Base-by-base conservation (phyloP, 2,888 invertebrate genomes). In the Xylota segnis region DNA sequence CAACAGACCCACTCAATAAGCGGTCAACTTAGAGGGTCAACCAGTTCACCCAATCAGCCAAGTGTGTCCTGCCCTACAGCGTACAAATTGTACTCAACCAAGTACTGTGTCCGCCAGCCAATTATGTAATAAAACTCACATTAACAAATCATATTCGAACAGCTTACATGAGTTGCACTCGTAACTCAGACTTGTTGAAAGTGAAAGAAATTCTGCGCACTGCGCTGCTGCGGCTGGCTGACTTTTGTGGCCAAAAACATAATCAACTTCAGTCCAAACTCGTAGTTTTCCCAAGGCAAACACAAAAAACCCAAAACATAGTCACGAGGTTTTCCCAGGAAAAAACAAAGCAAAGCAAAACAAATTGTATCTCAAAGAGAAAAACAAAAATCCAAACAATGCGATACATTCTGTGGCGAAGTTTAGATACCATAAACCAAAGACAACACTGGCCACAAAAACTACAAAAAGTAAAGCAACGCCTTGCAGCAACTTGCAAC, bases 121-220 rank as follows among this genome's bases (percentile, higher is more conserved):
- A 84, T 84, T 76, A 76, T 81, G 81, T 63, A 84, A 84, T 84
- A 75, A 75, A 81, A 59, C 34, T 54, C 70, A 52, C 81, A 84
- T 84, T 71, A 76, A 84, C 84, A 81, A 84, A 81, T 81, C 84
- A 84, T 84, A 84, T 76, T 71, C 70, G 58, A 75, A 59, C 70
- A 43, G 75, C 70, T 72, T 58, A 81, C 84, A 84, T 59, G 66
- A 76, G 70, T 59, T 66, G 43, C 16, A 75, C 70, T 84, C 68
- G 72, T 83, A 83, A 56, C 72, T 61, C 27, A 27, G 75, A 29
- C 58, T 75, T 65, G 61, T 61, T 75, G 81, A 84, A 84, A 84
- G 84, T 81, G 81, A 84, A 84, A 84, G 81, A 84, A 81, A 81
- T 75, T 56, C 29, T 66, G 34, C 34, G 63, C 54, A n/a, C 50